Evolutionary conservation across 2,797 vertebrate species (phyloP).

Genomic region (Rhynchotus rufescens): DNA sequence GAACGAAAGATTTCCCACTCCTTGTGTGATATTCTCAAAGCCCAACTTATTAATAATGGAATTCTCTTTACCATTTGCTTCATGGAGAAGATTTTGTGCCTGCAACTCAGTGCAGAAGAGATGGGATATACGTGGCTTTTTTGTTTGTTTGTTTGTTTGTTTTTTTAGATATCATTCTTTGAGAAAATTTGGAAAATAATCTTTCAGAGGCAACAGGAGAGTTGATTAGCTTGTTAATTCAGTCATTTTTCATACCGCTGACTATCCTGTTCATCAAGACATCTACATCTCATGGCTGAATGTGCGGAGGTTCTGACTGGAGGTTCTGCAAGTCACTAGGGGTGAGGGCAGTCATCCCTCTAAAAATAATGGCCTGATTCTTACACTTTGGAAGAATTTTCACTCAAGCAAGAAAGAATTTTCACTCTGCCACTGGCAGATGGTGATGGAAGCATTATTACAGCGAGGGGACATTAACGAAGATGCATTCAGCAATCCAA

Average conservation of each 20-base stretch:
- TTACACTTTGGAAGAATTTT: slow-evolving; percentile 59
- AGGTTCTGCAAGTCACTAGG: not conserved
- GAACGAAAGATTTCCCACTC: not conserved
- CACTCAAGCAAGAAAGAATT: slow-evolving; percentile 19
- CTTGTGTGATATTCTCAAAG: not conserved
- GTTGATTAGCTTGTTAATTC: not conserved
- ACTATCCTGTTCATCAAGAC: not conserved
- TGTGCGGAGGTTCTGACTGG: not conserved
- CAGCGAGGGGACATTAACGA: slow-evolving; percentile 42
- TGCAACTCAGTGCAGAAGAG: not conserved
- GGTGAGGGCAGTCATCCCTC: not conserved
- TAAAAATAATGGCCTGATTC: slow-evolving; percentile 61
- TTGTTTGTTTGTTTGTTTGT: too few species aligned
- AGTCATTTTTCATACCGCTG: not conserved
- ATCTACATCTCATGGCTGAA: not conserved
- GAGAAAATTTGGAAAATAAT: not conserved
- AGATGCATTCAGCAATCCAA: slow-evolving; percentile 53
- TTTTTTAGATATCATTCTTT: not conserved
- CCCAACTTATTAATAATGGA: not conserved
- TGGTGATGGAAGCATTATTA: slow-evolving; percentile 66
- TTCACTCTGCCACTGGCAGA: slow-evolving; percentile 61
- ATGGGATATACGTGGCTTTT: too few species aligned
- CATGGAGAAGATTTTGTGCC: not conserved
- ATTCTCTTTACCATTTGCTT: not conserved
- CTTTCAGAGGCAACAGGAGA: not conserved